Evolutionary conservation across 2,888 invertebrate genomes (phyloP), one percentile per base, ranked within the genome.

Genomic region (Drosophila pseudotakahashii): DNA sequence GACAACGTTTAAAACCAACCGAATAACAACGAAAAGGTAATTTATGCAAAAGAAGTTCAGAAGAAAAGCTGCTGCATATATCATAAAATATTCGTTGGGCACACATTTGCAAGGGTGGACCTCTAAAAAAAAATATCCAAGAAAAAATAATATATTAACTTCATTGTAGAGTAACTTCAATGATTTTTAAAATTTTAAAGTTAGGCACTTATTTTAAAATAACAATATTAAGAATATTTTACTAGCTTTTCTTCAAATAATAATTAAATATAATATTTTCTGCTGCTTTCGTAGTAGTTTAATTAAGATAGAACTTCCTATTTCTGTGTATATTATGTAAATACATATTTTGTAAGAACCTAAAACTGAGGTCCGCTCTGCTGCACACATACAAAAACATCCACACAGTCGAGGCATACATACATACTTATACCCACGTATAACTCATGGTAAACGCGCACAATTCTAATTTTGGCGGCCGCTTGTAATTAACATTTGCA

Each of bases 401-500:
- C 30, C 48, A 42, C 45, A 60, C 64, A 57, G 51, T 50, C 59
- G 47, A 48, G 64, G 60, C 80, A 73, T 39, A 53, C n/a, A 53
- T 16, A 48, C 34, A 45, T 34, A 34, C 32, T 70, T 52, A 53
- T n/a, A 53, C 39, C 11, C 36, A 57, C 48, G 16, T 63, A 66
- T 81, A 73, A 74, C 57, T 75, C 73, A 85, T 72, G 73, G 73
- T 63, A 76, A 67, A 64, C 68, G 73, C 78, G 66, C 76, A 73
- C 82, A 63, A 55, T 69, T 82, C 77, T 78, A 76, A 74, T 66
- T 83, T 81, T 70, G 63, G 66, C 59, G 50, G 44, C 54, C 55
- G 55, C 61, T 70, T 72, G 72, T 78, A 82, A 83, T 81, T 86
- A 83, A 85, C 68, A 81, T 87, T 87, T 77, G 74, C 79, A 85